phyloP scores from a whole-genome alignment of 2,113 vertebrate species.

The Junco hyemalis region DNA sequence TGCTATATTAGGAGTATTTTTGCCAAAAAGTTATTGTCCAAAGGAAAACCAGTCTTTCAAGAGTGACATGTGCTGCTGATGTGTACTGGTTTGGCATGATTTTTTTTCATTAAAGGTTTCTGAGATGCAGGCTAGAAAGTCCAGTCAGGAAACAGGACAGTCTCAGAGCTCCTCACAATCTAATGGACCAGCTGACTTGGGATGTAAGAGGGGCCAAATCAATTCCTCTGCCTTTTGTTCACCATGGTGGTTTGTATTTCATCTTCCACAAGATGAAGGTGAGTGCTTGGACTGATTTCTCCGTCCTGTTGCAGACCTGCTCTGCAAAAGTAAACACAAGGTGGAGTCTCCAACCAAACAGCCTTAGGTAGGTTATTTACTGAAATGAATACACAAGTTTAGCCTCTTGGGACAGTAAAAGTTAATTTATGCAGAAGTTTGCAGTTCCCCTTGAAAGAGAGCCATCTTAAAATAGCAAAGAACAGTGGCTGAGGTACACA shows the following conservation, averaged over 20 bases:
- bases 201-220: not conserved
- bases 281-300: not conserved
- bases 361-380: not conserved
- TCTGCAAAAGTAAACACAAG: not conserved
- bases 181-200: not conserved
- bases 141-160: not conserved
- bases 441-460: not conserved
- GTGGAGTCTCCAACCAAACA: not conserved
- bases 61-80: not conserved
- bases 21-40: not conserved
- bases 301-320: not conserved
- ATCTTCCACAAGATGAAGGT: not conserved
- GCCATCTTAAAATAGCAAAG: not conserved
- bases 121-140: not conserved
- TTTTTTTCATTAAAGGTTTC: not conserved
- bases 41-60: not conserved
- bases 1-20: not conserved
- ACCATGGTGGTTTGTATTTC: fast-evolving
- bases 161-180: not conserved
- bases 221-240: not conserved
- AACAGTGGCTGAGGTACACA: not conserved
- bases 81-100: not conserved
- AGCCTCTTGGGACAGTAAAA: not conserved
- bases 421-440: not conserved
- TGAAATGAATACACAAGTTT: not conserved